Conservation (phyloP, 2,113 vertebrate species). For the Onychostoma macrolepis region DNA sequence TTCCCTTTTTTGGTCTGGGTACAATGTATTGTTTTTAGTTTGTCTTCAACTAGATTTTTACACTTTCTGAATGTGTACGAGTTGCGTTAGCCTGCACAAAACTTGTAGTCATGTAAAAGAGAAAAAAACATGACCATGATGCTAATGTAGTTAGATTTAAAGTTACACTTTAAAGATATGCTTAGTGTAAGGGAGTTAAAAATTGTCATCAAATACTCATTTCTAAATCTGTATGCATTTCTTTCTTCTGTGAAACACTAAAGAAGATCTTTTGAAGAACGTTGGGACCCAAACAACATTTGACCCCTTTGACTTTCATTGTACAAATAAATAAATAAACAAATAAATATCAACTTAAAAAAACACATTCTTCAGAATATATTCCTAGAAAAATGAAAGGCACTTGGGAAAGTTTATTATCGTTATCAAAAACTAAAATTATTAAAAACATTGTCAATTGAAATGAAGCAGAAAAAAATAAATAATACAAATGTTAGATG, state of each 20-base stretch:
- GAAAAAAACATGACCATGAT: neutral
- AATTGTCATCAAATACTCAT: neutral
- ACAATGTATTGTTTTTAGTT: neutral
- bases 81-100: neutral
- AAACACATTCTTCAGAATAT: no score
- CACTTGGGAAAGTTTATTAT: no score
- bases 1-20: neutral
- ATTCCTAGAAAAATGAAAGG: no score
- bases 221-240: no score
- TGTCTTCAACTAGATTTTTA: neutral
- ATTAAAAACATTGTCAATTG: no score
- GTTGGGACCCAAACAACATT: neutral
- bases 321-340: neutral
- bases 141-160: neutral
- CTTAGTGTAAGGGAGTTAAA: neutral
- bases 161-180: neutral
- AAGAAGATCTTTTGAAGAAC: neutral
- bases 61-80: neutral
- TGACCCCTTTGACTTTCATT: neutral
- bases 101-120: neutral
- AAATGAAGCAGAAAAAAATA: no score
- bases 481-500: no score
- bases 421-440: no score
- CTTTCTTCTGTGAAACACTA: neutral
- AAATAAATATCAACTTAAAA: no score